Percentiles rank a stretch among this genome's conserved stretches.
These are phyloP conservation scores for Gisinianus flammeolus DNA, from an alignment of 2,888 invertebrate genomes.

Conservation along the genomic window DNA sequence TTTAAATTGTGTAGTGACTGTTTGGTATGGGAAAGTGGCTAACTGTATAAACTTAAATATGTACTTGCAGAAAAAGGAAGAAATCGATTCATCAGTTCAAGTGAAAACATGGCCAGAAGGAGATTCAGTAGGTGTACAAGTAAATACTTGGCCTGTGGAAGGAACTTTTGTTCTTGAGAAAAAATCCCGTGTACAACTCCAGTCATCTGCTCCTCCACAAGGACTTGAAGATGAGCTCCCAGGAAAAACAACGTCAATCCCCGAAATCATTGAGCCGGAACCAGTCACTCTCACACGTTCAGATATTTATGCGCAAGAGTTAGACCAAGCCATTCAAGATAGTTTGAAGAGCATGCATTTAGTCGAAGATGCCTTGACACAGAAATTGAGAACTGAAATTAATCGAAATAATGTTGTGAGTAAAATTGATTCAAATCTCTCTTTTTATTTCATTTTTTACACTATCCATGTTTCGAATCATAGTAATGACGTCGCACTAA, in stretches of 20 bases:
- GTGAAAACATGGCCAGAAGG: conserved; percentile 79
- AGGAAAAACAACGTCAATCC: conserved; percentile 8
- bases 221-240: neutral
- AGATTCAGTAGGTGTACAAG: conserved; percentile 79
- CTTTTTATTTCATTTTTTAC: neutral
- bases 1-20: neutral
- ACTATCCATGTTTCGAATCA: neutral
- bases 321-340: conserved; percentile 75
- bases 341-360: conserved; percentile 72
- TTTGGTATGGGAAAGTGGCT: conserved; percentile 61
- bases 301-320: conserved; percentile 80
- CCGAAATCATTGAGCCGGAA: conserved; percentile 41
- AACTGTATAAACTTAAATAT: conserved; percentile 65
- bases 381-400: neutral
- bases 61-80: conserved; percentile 43
- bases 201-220: too few relatives aligned
- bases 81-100: conserved; percentile 62
- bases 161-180: neutral
- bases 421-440: neutral
- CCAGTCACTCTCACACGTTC: conserved; percentile 70
- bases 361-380: conserved; percentile 60
- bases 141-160: conserved; percentile 68
- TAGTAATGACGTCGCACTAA: neutral
- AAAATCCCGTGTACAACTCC: neutral
- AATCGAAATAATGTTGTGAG: conserved; percentile 31